These are phyloP conservation scores for Epinephelus awoara DNA, from an alignment of 2,797 vertebrate genomes.

Conservation along the genomic window DNA sequence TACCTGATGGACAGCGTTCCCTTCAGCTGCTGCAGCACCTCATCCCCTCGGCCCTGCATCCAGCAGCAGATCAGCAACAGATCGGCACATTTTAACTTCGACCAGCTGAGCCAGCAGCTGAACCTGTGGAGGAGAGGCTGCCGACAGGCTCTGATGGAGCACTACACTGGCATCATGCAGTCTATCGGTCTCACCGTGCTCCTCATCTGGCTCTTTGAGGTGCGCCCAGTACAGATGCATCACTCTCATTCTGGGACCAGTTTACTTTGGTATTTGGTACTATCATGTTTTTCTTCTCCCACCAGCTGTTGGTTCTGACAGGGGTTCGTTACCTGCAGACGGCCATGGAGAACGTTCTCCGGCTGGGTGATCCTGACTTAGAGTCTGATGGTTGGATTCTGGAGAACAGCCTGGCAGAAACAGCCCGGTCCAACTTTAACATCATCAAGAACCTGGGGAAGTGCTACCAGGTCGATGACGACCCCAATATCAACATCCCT, in stretches of 20 bases:
- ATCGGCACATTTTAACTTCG: conserved; percentile 87
- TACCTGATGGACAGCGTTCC: conserved; percentile 90
- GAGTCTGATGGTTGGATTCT: conserved; percentile 92
- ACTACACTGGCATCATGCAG: conserved; percentile 89
- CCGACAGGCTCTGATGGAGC: conserved; percentile 87
- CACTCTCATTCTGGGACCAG: neutral
- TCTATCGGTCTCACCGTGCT: conserved; percentile 87
- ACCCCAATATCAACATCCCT: conserved; percentile 88
- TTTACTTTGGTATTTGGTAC: neutral
- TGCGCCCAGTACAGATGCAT: neutral
- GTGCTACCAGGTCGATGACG: conserved; percentile 87
- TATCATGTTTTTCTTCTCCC: neutral
- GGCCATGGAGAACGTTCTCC: conserved; percentile 90
- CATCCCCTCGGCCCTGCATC: conserved; percentile 91
- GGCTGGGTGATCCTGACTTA: conserved; percentile 81
- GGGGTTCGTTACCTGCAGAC: conserved; percentile 94
- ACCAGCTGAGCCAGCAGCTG: conserved; percentile 85
- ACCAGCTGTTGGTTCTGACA: conserved; percentile 89
- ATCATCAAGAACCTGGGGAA: conserved; percentile 92
- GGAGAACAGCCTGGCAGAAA: conserved; percentile 90
- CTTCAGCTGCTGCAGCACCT: conserved; percentile 93
- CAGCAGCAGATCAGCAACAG: conserved; percentile 89
- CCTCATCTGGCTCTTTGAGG: conserved; percentile 92
- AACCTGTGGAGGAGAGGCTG: conserved; percentile 91
- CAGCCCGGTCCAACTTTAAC: conserved; percentile 88